phyloP scores from a whole-genome alignment of 1,140 invertebrate species.

The Adelges cooleyi region DNA sequence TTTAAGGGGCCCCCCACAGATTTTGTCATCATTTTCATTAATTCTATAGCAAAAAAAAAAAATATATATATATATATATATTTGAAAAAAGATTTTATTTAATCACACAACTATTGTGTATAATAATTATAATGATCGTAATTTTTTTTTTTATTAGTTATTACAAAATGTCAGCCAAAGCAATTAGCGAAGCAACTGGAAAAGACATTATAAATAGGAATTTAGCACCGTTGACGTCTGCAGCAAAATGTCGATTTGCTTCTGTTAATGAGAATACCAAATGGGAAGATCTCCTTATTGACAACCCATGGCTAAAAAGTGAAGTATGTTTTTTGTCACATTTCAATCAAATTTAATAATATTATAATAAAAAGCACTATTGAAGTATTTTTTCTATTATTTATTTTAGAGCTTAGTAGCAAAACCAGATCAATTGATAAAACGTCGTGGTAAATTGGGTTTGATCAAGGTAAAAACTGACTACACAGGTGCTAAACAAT shows the following conservation, averaged over 20 bases:
- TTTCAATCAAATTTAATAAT: background rate
- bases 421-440: constrained; percentile 98
- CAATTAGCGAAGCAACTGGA: constrained; percentile 89
- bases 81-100: too few species aligned
- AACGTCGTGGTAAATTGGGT: constrained; percentile 91
- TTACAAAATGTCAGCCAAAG: constrained; percentile 86
- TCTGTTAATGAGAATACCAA: constrained; percentile 65
- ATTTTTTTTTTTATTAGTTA: constrained; percentile 23
- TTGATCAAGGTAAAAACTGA: constrained; percentile 90
- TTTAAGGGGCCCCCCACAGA: too few species aligned
- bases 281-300: constrained; percentile 60
- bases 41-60: too few species aligned
- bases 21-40: too few species aligned
- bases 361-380: background rate
- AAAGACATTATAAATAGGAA: constrained; percentile 86
- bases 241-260: constrained; percentile 70
- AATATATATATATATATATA: too few species aligned
- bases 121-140: too few species aligned
- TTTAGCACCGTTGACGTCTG: constrained; percentile 52
- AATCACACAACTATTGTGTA: too few species aligned
- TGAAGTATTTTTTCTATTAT: background rate
- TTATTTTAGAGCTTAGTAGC: constrained; percentile 72
- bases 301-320: constrained; percentile 77
- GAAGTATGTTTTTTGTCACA: constrained; percentile 44
- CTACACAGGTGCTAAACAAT: constrained; percentile 63